Evolutionary conservation across 2,113 vertebrate species (phyloP), one percentile per base, ranked within the genome.

Genomic region (Regulus satrapa): DNA sequence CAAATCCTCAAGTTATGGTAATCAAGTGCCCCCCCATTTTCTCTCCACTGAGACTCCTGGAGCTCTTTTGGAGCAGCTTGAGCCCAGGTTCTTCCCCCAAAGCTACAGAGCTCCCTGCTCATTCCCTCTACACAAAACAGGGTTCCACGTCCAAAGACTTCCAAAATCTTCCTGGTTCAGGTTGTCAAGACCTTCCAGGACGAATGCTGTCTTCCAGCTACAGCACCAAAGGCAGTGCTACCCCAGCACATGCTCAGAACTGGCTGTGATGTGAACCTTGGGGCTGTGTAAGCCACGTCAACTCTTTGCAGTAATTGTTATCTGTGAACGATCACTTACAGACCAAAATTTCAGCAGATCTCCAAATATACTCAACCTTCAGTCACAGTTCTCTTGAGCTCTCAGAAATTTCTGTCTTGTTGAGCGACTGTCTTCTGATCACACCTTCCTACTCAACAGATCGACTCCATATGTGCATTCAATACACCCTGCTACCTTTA

Each of bases 361-460:
- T 92, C 85, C 96, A 94, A 73, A 95, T 93, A 95, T 34, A 94
- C 46, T 71, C 92, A 92, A 80, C 85, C 72, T 81, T 69, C 82
- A 86, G 71, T 73, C 78, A 85, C 85, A 94, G 75, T 7, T 86
- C 95, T 84, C 56, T 29, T 7, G 4, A 81, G 90, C 90, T 86
- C 72, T 67, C 83, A 91, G 75, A 91, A 89, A 89, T 61, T 83
- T 34, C 83, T 72, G 55, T 74, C 92, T 77, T 95, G 64, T 88
- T 88, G 92, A 95, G 64, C 9, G 76, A 92, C 93, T 86, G 55
- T 92, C 88, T 84, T 93, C 96, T 88, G 94, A 90, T 96, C 43
- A 1, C 95, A 96, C 96, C 94, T 96, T 96, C 96, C 95, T 84
- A 97, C 95, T 95, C 95, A 97, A 72, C 93, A 97, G 96, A 96